Evolutionary conservation across 2,797 vertebrate species (phyloP), one percentile per base, ranked within the genome.

Genomic region (Antrozous pallidus): DNA sequence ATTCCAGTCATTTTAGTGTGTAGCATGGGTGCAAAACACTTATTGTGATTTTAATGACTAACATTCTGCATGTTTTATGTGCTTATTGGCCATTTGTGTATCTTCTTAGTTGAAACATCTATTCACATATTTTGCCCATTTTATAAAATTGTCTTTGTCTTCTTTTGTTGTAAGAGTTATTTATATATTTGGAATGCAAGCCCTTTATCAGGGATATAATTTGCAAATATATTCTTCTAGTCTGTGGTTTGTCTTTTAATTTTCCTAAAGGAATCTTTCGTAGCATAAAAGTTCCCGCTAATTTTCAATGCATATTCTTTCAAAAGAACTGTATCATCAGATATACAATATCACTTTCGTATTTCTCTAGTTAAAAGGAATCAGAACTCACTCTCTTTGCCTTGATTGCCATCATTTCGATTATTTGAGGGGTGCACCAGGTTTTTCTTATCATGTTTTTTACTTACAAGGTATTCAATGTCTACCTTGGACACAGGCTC

Each of bases 151-250:
- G 51, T 10, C 54, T 92, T 90, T 82, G 24, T 54, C 8, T 70
- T 80, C 36, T 87, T 40, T 81, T 91, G 12, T 77, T 83, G 4
- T 73, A 45, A 70, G 65, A 58, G 45, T 73, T 94, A 54, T 92
- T 94, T 42, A 47, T 28, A 42, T 88, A 88, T 93, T 78, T 36
- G 17, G 31, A 88, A 75, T 36, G 36, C 2, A 67, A 86, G 31
- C 38, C n/a, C 42, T 92, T 92, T 67, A 86, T 78, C 36, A 91
- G 28, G 73, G 56, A 77, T 61, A 54, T 8, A 54, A 87, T 84
- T 94, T 78, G 45, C 14, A 82, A 90, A 54, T 82, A 71, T 81
- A 85, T 91, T 81, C 63, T 93, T 93, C 13, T 2, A 22, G 40
- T 36, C 22, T 79, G 7, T 92, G 82, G 8, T 40, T 73, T 71